Conservation (phyloP, 1,140 invertebrate genomes). For the Pissodes strobi region DNA sequence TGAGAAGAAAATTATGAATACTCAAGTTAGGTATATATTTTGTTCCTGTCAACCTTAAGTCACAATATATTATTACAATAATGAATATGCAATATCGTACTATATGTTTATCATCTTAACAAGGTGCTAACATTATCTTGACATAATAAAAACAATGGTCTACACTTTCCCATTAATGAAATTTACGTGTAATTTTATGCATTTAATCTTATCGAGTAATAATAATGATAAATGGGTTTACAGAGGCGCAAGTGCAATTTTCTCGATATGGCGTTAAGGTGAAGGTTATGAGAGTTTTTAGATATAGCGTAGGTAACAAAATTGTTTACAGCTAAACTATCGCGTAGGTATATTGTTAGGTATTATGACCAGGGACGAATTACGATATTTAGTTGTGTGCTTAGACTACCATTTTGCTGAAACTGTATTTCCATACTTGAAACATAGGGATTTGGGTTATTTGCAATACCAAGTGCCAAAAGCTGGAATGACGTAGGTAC, state of each 20-base stretch:
- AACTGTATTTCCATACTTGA: too few species aligned
- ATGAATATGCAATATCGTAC: too few species aligned
- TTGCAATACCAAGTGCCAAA: too few species aligned
- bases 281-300: slow-evolving; percentile 15
- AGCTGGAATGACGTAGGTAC: too few species aligned
- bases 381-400: too few species aligned
- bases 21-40: too few species aligned
- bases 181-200: slow-evolving; percentile 23
- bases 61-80: too few species aligned
- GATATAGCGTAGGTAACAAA: slow-evolving; percentile 32
- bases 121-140: slow-evolving; percentile 11
- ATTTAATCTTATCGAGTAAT: slow-evolving; percentile 28
- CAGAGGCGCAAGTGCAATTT: slow-evolving; percentile 30
- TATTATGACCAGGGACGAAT: slow-evolving; percentile 8
- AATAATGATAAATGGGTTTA: slow-evolving; percentile 26
- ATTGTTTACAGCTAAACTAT: slow-evolving; percentile 36
- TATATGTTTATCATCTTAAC: slow-evolving; percentile 1
- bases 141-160: slow-evolving; percentile 25
- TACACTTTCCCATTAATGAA: slow-evolving; percentile 14
- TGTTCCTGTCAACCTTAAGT: too few species aligned
- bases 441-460: too few species aligned
- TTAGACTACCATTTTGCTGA: too few species aligned
- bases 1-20: too few species aligned
- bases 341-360: slow-evolving; percentile 23
- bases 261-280: slow-evolving; percentile 20